Conservation (phyloP, 2,797 vertebrate genomes). For the Enteromius paludinosus region DNA sequence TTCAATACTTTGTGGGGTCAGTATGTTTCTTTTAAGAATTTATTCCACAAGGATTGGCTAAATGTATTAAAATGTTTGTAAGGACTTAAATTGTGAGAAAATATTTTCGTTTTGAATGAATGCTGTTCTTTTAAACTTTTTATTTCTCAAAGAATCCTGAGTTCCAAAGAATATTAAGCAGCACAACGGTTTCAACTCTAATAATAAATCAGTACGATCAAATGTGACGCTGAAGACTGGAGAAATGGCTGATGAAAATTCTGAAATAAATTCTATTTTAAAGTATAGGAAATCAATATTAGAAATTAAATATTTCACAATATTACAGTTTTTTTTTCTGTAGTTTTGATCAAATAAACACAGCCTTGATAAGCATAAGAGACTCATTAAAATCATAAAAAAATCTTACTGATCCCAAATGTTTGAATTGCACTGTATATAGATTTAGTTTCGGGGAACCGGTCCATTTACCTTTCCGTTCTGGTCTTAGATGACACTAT, state of each 20-base stretch:
- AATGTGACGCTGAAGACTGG: background rate
- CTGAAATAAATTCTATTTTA: background rate
- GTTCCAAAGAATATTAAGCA: background rate
- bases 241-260: background rate
- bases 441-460: conserved; percentile 57
- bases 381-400: background rate
- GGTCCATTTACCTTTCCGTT: conserved; percentile 72
- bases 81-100: too few species aligned
- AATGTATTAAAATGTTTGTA: too few species aligned
- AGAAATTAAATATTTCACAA: background rate
- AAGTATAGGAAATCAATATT: background rate
- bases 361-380: background rate
- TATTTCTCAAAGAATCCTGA: too few species aligned
- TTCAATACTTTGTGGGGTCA: too few species aligned
- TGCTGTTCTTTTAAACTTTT: too few species aligned
- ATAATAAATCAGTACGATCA: background rate
- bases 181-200: background rate
- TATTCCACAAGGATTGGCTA: too few species aligned
- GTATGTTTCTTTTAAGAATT: too few species aligned
- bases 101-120: too few species aligned
- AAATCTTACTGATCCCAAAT: background rate
- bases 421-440: background rate
- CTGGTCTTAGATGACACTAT: conserved; percentile 25
- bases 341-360: background rate
- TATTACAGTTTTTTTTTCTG: too few species aligned